Base-by-base conservation (phyloP, 2,888 invertebrate species). In the Tuberolachnus salignus region DNA sequence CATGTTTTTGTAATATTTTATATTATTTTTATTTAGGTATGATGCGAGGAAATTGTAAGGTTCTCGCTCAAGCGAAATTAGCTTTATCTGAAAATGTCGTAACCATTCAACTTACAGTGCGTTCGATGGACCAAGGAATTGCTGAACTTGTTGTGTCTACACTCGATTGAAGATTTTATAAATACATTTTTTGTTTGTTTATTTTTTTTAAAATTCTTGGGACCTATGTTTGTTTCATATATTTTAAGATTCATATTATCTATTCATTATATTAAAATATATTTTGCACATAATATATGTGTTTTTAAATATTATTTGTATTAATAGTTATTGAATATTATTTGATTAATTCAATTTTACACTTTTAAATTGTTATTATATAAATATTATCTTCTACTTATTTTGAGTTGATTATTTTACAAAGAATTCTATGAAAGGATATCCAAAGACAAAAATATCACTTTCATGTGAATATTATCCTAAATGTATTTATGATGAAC, bases 41-140 rank as follows among this genome's bases (percentile, higher is more conserved):
- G 34, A 99, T 95, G 85, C 90, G 98, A 80, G 96, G 96, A 0
- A 96, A 96, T 0, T 91, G 92, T 74, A 95, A 97, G 80, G 92
- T 97, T 46, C 87, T 98, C 75, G 94, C 96, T 0, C 88, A 93
- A 81, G 93, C 96, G 3, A 94, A 95, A 85, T 85, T 95, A 81
- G 92, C 91, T 1, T 87, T 95, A n/a, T 89, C 91, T 0, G 89
- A 90, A 53, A 89, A 88, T 46, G 92, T 93, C n/a, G 94, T 98
- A 0, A 96, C 96, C 3, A 95, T 98, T 94, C 94, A 96, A 85
- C 87, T 98, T 74, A 93, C 94, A 0, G 94, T 97, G 0, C 88
- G 97, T 63, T 94, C 95, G 26, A 92, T 93, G 16, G 91, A 95
- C 85, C 90, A 92, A 71, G 91, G 92, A 82, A 91, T 97, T 0